phyloP scores from a whole-genome alignment of 1,140 invertebrate species.

The Amphibalanus amphitrite region DNA sequence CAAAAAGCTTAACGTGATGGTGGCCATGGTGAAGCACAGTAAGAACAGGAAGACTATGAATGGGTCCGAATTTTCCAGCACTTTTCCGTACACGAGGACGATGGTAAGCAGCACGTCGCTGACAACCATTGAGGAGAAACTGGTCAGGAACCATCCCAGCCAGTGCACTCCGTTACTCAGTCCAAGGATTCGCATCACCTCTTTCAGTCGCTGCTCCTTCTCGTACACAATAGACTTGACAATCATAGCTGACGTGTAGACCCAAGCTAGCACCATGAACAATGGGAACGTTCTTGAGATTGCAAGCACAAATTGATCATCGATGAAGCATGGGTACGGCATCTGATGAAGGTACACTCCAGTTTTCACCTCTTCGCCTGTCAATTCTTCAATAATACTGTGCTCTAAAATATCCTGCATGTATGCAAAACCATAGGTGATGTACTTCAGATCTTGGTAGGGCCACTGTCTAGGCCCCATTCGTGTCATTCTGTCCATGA shows the following conservation, averaged over 20 bases:
- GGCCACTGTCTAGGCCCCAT: neutral
- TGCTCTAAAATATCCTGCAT: slow-evolving; percentile 42
- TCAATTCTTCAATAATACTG: slow-evolving; percentile 33
- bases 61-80: slow-evolving; percentile 27
- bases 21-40: slow-evolving; percentile 33
- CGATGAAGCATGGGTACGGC: slow-evolving; percentile 41
- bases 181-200: slow-evolving; percentile 45
- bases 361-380: slow-evolving; percentile 21
- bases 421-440: slow-evolving; percentile 39
- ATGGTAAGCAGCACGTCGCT: slow-evolving; percentile 30
- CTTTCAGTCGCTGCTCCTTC: slow-evolving; percentile 42
- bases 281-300: slow-evolving; percentile 38
- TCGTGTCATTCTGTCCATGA: slow-evolving; percentile 25
- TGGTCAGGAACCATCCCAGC: slow-evolving; percentile 42
- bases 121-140: slow-evolving; percentile 34
- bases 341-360: slow-evolving; percentile 34
- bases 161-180: slow-evolving; percentile 38
- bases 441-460: slow-evolving; percentile 33
- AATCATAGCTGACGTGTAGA: slow-evolving; percentile 41
- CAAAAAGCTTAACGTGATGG: slow-evolving; percentile 37
- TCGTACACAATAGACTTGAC: slow-evolving; percentile 48
- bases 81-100: slow-evolving; percentile 17
- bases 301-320: slow-evolving; percentile 37
- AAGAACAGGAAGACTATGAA: slow-evolving; percentile 36
- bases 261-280: slow-evolving; percentile 43